Evolutionary conservation across 2,797 vertebrate genomes (phyloP).

Genomic region (Coracias cyanogaster): DNA sequence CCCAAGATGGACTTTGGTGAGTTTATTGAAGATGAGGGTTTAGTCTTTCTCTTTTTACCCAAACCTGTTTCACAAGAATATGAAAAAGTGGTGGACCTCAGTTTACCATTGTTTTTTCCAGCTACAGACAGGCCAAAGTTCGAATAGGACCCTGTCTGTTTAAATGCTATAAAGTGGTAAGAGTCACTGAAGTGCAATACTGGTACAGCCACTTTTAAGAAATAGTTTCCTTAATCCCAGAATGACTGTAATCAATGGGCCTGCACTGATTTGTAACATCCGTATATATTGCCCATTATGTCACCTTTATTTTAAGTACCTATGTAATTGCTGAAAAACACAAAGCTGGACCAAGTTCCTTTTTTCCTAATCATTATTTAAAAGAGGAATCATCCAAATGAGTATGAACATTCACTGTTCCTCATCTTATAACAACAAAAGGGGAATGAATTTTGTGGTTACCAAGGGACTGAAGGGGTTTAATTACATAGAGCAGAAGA

Average conservation of each 20-base stretch:
- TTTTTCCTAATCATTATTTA: neutral
- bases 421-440: neutral
- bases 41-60: neutral
- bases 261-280: neutral
- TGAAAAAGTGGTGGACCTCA: neutral
- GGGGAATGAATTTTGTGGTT: neutral
- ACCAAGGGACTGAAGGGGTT: neutral
- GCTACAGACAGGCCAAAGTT: neutral
- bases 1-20: neutral
- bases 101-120: neutral
- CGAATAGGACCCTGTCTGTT: neutral
- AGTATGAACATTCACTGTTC: neutral
- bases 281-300: neutral
- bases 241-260: neutral
- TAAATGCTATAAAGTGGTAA: neutral
- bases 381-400: neutral
- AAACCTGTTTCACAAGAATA: neutral
- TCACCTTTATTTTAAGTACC: neutral
- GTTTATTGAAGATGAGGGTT: neutral
- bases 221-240: neutral
- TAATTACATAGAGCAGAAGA: neutral
- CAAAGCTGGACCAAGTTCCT: neutral
- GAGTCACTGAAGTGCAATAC: neutral
- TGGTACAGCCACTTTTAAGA: neutral
- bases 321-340: neutral